These are phyloP conservation scores for Mixornis gularis DNA, from an alignment of 2,113 vertebrate species.

Conservation along the genomic window DNA sequence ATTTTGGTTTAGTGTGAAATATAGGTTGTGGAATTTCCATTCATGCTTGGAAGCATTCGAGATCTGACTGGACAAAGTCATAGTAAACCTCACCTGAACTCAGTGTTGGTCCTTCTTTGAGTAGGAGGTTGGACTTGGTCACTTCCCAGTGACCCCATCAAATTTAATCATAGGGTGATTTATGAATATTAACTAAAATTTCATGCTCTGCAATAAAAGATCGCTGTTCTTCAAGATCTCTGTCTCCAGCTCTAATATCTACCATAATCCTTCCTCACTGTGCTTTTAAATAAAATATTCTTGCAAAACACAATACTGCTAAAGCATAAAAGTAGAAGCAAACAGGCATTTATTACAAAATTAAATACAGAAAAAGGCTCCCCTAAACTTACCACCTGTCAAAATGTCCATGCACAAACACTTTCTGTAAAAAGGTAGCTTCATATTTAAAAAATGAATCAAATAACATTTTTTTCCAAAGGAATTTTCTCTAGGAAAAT, in stretches of 20 bases:
- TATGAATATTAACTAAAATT: not conserved
- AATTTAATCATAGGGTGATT: not conserved
- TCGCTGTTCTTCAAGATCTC: not conserved
- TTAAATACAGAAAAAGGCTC: not conserved
- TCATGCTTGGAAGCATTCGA: not conserved
- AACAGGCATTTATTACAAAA: not conserved
- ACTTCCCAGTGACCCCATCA: not conserved
- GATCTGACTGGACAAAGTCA: not conserved
- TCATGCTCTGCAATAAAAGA: not conserved
- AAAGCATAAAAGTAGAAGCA: not conserved
- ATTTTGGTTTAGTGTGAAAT: not conserved
- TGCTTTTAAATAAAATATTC: not conserved
- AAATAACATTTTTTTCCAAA: not conserved
- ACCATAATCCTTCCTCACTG: not conserved
- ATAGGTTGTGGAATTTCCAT: not conserved
- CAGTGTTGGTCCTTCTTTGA: not conserved
- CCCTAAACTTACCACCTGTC: not conserved
- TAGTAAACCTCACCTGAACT: not conserved
- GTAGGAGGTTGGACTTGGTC: not conserved
- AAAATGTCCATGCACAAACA: not conserved
- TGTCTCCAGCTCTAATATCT: not conserved
- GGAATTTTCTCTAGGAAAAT: not conserved
- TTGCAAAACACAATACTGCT: not conserved
- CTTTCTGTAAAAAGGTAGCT: not conserved
- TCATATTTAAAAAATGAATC: not conserved